Evolutionary conservation across 2,797 vertebrate species (phyloP), one percentile per base, ranked within the genome.

Genomic region (Hipposideros larvatus): DNA sequence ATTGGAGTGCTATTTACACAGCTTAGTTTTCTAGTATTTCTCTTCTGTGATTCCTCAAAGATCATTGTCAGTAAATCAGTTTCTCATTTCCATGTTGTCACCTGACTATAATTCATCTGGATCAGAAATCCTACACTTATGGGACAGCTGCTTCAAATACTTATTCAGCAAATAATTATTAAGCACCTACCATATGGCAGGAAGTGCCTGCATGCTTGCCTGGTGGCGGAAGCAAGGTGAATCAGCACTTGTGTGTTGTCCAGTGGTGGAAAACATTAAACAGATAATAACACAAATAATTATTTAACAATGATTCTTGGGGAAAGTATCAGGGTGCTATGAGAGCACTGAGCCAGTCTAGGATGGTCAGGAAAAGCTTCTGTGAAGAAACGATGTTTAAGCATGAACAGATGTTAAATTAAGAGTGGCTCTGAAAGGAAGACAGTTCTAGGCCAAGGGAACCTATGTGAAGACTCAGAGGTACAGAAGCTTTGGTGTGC

Each of bases 121-220:
- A 63, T 92, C 59, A 90, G 66, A 90, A 95, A 96, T 89, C 28
- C 57, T 91, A 90, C 55, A 55, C 34, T 85, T 7, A 11, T 51
- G 41, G 57, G 14, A 14, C 59, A 57, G 9, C 79, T 26, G 48
- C 37, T 86, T 66, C 28, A 79, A 16, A 55, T 53, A 43, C 28
- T 91, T 63, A 43, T 59, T 93, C 73, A 78, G 88, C 68, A 79
- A 41, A 48, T 74, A 43, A 78, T 77, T 87, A 28, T 48, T 84
- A 68, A 85, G 46, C 13, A 43, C 14, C 46, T 92, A 7, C 31
- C 66, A 19, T 46, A 14, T 61, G 10, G 63, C 53, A 57, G 22
- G 79, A 63, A 19, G 51, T 43, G 79, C n/a, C 19, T 55, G 24
- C n/a, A 9, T 53, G 22, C 65, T 74, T 13, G 1, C 37, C 43